Base-by-base conservation (phyloP, 1,140 invertebrate genomes). In the Pseudomyrmex flavicornis region DNA sequence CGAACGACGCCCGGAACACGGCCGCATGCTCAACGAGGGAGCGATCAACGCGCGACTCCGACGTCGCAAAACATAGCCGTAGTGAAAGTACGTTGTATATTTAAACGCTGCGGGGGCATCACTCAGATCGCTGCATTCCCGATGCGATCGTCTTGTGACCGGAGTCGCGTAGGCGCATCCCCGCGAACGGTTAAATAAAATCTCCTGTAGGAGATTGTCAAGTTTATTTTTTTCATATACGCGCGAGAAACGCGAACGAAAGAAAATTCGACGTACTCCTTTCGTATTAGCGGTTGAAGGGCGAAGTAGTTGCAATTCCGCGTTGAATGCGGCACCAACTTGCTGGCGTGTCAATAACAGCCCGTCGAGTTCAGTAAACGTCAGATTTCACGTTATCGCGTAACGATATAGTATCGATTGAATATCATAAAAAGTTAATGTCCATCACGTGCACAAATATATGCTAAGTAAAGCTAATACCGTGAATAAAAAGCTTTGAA, bases 71-170 rank as follows among this genome's bases (percentile, higher is more conserved):
- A 35, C 5, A 35, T 35, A 35, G 35, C 65, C 65, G 20, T n/a
- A 48, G 15, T 50, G 66, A 48, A 72, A 17, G 12, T 80, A 61
- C 54, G 22, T 72, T 80, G 59, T 72, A 80, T 80, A 80, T 80
- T 80, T 80, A 80, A 80, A 80, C 54, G 56, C 44, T 61, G 56
- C 66, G 61, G 76, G n/a, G 54, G 26, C 68, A 80, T 80, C 56
- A 46, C 66, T 80, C 66, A 80, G 76, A 80, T 52, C 22, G 44
- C 8, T 68, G 54, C 44, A 80, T 80, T 80, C 26, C 72, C 76
- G 44, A 80, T 80, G 54, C 20, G 1, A 70, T 69, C 58, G 52
- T 79, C 72, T 44, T 13, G 59, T 35, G 15, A 35, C 7, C 54
- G 15, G 17, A 59, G 54, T 69, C 35, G 50, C 63, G 46, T 46